Base-by-base conservation (phyloP, 2,888 invertebrate species). In the Drosophila yooni region DNA sequence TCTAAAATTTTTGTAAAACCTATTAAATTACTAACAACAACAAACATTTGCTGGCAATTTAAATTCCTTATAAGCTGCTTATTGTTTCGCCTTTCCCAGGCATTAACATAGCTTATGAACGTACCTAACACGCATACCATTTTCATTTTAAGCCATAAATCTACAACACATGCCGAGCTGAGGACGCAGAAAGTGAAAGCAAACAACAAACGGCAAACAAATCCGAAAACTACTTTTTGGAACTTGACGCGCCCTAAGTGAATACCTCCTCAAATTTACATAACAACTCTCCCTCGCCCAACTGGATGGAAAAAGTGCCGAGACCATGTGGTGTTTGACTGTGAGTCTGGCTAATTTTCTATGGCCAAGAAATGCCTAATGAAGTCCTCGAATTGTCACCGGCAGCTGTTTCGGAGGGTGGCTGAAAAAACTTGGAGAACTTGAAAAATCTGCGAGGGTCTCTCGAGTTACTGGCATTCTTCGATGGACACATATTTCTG, bases 121-220 rank as follows among this genome's bases (percentile, higher is more conserved):
- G 25, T 57, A 62, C 15, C 53, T 56, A 62, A 61, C 61, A 52
- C 74, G 63, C 60, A 40, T 66, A 21, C 72, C 70, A 72, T 71
- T 82, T 84, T 56, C 71, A 60, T 72, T 72, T 54, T 64, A 72
- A 70, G 79, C 76, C 76, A 89, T 83, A 85, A 87, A 85, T 81
- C 76, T 79, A 75, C 61, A 81, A 69, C 79, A 74, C 79, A 87
- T 79, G 81, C 70, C 76, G 34, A 50, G 57, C 61, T 57, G 51
- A 64, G 58, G 53, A 48, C 51, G 33, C 58, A 51, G 52, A 60
- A 60, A 61, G 40, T 65, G 46, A 59, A 53, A 33, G 61, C 63
- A 65, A 83, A 76, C 66, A 76, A 57, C 57, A 77, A 81, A 78
- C 51, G 34, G 50, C 67, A 81, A 80, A 82, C 70, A 82, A 83